phyloP scores from a whole-genome alignment of 2,888 invertebrate genomes.

The Psylliodes chrysocephalus region DNA sequence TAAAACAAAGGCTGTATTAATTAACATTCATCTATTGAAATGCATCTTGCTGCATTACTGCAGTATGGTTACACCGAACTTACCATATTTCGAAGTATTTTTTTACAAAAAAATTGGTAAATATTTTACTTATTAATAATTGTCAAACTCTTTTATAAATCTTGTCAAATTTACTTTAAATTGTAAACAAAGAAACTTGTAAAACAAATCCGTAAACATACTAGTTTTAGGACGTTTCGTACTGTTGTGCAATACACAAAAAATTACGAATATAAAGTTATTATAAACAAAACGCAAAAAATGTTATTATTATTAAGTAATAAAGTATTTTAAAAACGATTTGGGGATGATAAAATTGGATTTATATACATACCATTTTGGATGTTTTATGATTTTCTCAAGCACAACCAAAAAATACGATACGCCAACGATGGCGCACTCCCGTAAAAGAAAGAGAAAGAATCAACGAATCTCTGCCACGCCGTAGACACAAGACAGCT shows the following conservation, averaged over 20 bases:
- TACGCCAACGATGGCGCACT: slow-evolving; percentile 91
- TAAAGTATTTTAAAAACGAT: slow-evolving; percentile 16
- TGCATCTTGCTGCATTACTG: not conserved
- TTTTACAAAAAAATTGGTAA: not conserved
- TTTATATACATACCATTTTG: slow-evolving; percentile 76
- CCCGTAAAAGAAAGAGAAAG: slow-evolving; percentile 74
- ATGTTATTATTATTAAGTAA: not conserved
- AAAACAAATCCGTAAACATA: slow-evolving; percentile 5
- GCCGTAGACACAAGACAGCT: slow-evolving; percentile 28
- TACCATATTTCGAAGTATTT: slow-evolving; percentile 31
- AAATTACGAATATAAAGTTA: slow-evolving; percentile 27
- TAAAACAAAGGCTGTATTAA: slow-evolving; percentile 1
- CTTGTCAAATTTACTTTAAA: not conserved
- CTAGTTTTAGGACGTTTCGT: slow-evolving; percentile 51
- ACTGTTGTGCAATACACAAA: slow-evolving; percentile 61
- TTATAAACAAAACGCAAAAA: slow-evolving; percentile 16
- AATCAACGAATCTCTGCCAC: slow-evolving; percentile 43
- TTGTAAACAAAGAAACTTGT: not conserved
- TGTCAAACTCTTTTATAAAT: not conserved
- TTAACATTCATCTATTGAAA: not conserved
- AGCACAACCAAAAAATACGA: slow-evolving; percentile 77
- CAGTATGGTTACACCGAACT: slow-evolving; percentile 1
- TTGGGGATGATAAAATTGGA: slow-evolving; percentile 17
- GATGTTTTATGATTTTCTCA: slow-evolving; percentile 83
- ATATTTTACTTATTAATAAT: not conserved